Conservation (phyloP, 2,888 invertebrate genomes). For the Belgica antarctica region DNA sequence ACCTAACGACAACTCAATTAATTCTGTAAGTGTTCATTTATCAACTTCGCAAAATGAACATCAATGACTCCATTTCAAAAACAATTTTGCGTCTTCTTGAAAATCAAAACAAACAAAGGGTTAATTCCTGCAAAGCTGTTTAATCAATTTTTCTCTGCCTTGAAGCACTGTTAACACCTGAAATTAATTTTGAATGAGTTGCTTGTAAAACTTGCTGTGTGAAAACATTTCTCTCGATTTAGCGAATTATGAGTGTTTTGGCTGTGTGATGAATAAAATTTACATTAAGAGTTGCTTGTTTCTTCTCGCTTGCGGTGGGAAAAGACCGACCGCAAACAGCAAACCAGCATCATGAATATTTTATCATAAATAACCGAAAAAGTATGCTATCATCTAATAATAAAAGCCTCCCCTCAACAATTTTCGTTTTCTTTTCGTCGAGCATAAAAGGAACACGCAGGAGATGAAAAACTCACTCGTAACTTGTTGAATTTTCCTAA, state of each 20-base stretch:
- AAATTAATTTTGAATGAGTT: neutral
- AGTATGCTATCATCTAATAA: conserved; percentile 33
- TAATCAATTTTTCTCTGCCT: neutral
- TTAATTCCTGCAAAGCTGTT: conserved; percentile 5
- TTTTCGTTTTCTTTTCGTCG: neutral
- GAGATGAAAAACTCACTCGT: conserved; percentile 19
- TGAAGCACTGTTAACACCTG: conserved; percentile 6
- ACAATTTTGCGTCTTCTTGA: too few relatives aligned
- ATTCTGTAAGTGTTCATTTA: too few relatives aligned
- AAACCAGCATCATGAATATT: conserved; percentile 38
- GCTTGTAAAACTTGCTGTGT: too few relatives aligned
- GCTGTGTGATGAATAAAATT: conserved; percentile 24
- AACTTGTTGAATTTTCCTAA: conserved; percentile 42
- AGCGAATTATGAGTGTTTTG: conserved; percentile 30
- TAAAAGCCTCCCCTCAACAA: conserved; percentile 28
- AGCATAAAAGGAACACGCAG: conserved; percentile 35
- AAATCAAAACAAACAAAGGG: neutral
- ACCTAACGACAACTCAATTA: too few relatives aligned
- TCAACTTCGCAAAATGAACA: too few relatives aligned
- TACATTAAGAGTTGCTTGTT: conserved; percentile 12
- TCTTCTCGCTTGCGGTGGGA: neutral
- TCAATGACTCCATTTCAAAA: too few relatives aligned
- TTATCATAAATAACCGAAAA: conserved; percentile 36
- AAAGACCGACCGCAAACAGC: neutral
- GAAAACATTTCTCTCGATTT: neutral